A percentile compares a stretch with the other conserved stretches of the same genome.
phyloP scores from a whole-genome alignment of 2,113 vertebrate genomes.

The Indri indri region DNA sequence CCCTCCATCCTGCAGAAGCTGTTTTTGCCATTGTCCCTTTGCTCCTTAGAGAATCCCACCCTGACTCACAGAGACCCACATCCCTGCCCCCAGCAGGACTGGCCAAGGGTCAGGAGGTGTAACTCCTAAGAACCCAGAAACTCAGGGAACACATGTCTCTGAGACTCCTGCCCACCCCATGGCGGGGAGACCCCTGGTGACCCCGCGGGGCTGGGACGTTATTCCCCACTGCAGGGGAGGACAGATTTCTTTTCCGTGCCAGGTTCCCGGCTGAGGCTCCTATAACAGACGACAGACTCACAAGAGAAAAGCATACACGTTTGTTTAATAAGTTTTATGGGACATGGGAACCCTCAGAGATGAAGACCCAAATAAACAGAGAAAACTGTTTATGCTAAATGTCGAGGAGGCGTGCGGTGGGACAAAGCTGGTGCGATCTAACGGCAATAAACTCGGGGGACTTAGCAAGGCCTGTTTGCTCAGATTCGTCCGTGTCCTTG shows the following conservation, averaged over 20 bases:
- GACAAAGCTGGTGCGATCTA: background rate
- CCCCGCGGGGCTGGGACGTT: background rate
- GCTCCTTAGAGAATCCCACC: background rate
- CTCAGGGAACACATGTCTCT: background rate
- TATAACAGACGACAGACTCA: background rate
- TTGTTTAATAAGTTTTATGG: background rate
- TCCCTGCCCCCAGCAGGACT: background rate
- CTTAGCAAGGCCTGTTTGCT: background rate
- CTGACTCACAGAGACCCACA: background rate
- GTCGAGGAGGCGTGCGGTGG: background rate
- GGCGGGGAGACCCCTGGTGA: rapidly evolving
- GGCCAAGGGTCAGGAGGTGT: rapidly evolving
- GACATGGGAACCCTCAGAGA: background rate
- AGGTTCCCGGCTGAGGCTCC: background rate
- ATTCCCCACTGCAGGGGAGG: background rate
- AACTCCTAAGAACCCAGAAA: background rate
- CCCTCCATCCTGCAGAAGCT: background rate
- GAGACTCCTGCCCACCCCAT: background rate
- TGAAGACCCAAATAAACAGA: background rate
- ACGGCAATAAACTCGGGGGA: background rate
- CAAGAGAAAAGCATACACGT: background rate
- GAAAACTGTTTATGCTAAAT: background rate
- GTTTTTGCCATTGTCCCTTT: background rate
- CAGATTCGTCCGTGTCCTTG: background rate
- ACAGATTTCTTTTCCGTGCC: background rate